Percentiles rank a stretch among this genome's conserved stretches.
These are phyloP conservation scores for Cyprinella venusta DNA, from an alignment of 2,797 vertebrate species.

Conservation along the genomic window DNA sequence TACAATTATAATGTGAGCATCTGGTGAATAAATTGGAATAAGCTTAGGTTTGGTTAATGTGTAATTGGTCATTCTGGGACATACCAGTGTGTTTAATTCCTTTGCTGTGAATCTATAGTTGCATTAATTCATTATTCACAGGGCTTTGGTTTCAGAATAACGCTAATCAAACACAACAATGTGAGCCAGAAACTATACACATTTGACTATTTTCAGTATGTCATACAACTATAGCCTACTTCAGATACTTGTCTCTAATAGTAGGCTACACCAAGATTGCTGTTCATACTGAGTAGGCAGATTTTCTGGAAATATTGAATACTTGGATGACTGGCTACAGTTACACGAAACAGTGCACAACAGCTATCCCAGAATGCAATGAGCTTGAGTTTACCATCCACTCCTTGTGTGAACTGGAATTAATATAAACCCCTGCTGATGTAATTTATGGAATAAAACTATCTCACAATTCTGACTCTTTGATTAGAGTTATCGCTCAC, in stretches of 20 bases:
- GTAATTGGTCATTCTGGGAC: conserved; percentile 30
- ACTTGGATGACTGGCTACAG: not conserved
- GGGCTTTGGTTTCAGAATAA: not conserved
- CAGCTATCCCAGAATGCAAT: not conserved
- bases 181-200: not conserved
- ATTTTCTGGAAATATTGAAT: not conserved
- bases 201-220: not conserved
- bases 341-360: too few relatives aligned
- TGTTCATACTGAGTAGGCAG: not conserved
- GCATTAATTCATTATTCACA: not conserved
- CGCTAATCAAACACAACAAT: not conserved
- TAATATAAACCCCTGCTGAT: not conserved
- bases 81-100: not conserved
- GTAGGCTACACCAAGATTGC: not conserved
- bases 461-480: too few relatives aligned
- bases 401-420: not conserved
- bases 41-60: conserved; percentile 26
- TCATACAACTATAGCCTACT: not conserved
- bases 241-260: not conserved
- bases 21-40: conserved; percentile 32
- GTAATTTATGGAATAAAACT: not conserved
- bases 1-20: conserved; percentile 33
- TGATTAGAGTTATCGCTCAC: too few relatives aligned
- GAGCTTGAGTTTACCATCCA: not conserved
- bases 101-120: not conserved